These are phyloP conservation scores for Yponomeuta cagnagella DNA, from an alignment of 2,888 invertebrate genomes.

Conservation along the genomic window DNA sequence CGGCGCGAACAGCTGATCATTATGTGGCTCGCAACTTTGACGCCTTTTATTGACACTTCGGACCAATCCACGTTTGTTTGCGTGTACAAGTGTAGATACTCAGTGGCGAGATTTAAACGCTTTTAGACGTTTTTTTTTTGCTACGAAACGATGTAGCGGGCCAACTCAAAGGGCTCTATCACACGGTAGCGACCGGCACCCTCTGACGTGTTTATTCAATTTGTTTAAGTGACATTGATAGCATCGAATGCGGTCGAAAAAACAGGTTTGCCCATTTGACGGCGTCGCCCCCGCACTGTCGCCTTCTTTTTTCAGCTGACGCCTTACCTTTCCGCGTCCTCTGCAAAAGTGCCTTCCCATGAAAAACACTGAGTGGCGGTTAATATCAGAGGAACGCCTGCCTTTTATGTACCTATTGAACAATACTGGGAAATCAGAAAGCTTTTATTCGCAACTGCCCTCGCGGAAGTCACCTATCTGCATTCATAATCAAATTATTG, in stretches of 20 bases:
- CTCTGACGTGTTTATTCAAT: slow-evolving; percentile 69
- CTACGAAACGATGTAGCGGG: neutral
- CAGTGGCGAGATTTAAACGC: neutral
- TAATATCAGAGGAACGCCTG: slow-evolving; percentile 45
- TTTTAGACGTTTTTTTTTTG: neutral
- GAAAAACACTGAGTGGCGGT: slow-evolving; percentile 61
- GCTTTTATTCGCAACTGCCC: slow-evolving; percentile 18
- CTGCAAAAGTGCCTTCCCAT: slow-evolving; percentile 41
- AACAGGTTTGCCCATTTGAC: slow-evolving; percentile 60
- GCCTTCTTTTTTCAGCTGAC: slow-evolving; percentile 61
- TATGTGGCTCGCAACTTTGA: slow-evolving; percentile 61
- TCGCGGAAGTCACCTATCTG: slow-evolving; percentile 25
- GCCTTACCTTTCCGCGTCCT: slow-evolving; percentile 52
- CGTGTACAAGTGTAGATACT: neutral
- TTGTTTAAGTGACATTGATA: slow-evolving; percentile 75
- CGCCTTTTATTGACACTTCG: slow-evolving; percentile 26
- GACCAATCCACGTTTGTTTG: neutral
- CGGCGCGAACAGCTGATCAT: slow-evolving; percentile 71
- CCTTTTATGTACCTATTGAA: slow-evolving; percentile 26
- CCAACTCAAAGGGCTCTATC: slow-evolving; percentile 18
- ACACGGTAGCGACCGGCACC: slow-evolving; percentile 41
- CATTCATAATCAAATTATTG: slow-evolving; percentile 7
- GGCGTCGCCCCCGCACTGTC: slow-evolving; percentile 32
- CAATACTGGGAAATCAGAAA: slow-evolving; percentile 13
- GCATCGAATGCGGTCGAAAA: slow-evolving; percentile 64